These are phyloP conservation scores for Drosophila nikananu DNA, from an alignment of 1,140 invertebrate genomes.

Conservation along the genomic window DNA sequence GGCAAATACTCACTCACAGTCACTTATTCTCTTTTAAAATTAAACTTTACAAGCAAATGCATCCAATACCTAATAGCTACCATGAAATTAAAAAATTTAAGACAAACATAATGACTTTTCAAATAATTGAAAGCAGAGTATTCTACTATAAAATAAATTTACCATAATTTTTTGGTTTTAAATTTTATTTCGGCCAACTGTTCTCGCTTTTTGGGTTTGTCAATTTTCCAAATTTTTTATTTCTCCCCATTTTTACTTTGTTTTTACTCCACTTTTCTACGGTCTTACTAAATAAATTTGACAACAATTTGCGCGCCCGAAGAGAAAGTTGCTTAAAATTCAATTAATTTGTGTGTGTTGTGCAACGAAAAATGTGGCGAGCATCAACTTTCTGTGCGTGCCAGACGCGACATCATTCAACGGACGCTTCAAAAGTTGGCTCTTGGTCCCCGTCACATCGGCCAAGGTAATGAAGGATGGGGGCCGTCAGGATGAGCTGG, in stretches of 20 bases:
- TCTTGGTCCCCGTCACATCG: slow-evolving; percentile 36
- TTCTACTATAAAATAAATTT: not conserved
- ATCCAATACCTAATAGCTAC: not conserved
- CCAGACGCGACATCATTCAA: slow-evolving; percentile 38
- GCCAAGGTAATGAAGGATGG: slow-evolving; percentile 7
- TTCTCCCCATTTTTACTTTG: slow-evolving; percentile 3
- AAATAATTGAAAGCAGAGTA: not conserved
- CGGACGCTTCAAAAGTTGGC: slow-evolving; percentile 26
- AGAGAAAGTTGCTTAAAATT: slow-evolving; percentile 77
- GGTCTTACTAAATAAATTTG: slow-evolving; percentile 66
- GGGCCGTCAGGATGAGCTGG: not conserved
- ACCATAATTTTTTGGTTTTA: not conserved
- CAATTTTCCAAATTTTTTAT: slow-evolving; percentile 1
- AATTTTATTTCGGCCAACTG: not conserved
- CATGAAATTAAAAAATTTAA: not conserved
- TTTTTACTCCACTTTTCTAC: slow-evolving; percentile 18
- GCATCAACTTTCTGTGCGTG: slow-evolving; percentile 69
- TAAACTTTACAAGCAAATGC: not conserved
- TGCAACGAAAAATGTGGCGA: slow-evolving; percentile 67
- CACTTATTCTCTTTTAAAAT: not conserved
- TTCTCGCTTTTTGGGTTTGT: not conserved
- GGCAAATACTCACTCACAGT: too few species aligned
- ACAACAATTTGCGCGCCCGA: slow-evolving; percentile 55
- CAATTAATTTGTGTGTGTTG: slow-evolving; percentile 77
- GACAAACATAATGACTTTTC: too few species aligned